Evolutionary conservation across 2,113 vertebrate species (phyloP), one percentile per base, ranked within the genome.

Genomic region (Mellivora capensis): DNA sequence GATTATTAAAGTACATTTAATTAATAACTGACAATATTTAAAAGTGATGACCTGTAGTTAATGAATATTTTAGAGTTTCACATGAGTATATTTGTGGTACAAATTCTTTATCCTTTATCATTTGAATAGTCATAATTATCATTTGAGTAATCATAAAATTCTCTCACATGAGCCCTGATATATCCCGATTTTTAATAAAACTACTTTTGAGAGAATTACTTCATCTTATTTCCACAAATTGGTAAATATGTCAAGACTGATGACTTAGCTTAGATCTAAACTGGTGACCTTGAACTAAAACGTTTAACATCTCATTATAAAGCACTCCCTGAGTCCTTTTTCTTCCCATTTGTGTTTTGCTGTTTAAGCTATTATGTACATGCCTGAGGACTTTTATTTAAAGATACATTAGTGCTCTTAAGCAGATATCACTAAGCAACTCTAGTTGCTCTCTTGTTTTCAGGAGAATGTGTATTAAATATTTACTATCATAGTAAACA

Each of bases 391-490:
- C 72, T 90, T 42, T 95, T 96, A 94, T 95, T 97, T 96, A 96
- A 93, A 94, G 79, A 71, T 87, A 15, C 87, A 82, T 96, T 94
- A 95, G 90, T 82, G 76, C 64, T 96, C 64, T 94, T 64, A 96
- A 82, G 87, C 42, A 93, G 59, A 96, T 96, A 83, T 47, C 94
- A 74, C 29, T 85, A 80, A 97, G 69, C 42, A 90, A 81, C 34
- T 64, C 37, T 92, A 34, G 21, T 69, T 89, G 37, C 23, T 84
- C 39, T 77, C 9, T 91, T 79, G 7, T 96, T 97, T 97, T 74
- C 21, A 87, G 79, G 42, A 96, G 57, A 44, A 80, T 69, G 42
- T 29, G 62, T 90, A 90, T 97, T 98, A 98, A 98, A 93, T 97
- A 96, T 98, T 97, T 93, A 96, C 23, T 2, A 87, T 87, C 25